A percentile compares a stretch with the other conserved stretches of the same genome.
Conservation (phyloP, 1,140 invertebrate species). For the Penaeus indicus region DNA sequence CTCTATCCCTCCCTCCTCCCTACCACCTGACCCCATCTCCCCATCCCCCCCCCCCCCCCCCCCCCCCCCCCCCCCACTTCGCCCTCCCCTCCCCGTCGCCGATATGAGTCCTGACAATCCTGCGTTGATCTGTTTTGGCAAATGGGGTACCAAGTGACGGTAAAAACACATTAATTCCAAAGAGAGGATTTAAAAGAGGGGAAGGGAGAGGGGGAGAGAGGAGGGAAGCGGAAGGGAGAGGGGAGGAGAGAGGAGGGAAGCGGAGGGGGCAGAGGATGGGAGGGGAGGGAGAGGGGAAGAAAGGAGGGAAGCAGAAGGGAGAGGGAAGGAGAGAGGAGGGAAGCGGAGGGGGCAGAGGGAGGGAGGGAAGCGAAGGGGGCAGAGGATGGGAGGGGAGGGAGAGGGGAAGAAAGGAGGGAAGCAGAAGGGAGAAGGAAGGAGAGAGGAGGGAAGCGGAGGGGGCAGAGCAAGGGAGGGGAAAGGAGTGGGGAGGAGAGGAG, state of each 20-base stretch:
- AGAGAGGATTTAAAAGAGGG: constrained; percentile 30
- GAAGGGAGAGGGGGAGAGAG: neutral
- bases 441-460: neutral
- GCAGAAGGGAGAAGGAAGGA: neutral
- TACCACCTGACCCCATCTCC: no score
- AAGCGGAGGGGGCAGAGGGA: neutral
- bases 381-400: neutral
- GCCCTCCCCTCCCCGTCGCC: neutral
- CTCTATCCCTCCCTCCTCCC: neutral
- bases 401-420: neutral
- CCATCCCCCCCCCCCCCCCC: neutral
- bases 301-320: no score
- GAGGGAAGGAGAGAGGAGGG: neutral
- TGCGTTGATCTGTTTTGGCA: constrained; percentile 55
- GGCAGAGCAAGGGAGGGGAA: neutral
- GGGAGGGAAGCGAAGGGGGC: neutral
- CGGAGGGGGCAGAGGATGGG: neutral
- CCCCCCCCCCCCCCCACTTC: no score
- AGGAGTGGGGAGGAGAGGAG: neutral
- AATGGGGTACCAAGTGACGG: constrained; percentile 56
- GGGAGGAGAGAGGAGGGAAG: neutral
- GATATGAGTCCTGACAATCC: constrained; percentile 41
- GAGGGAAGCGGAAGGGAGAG: neutral
- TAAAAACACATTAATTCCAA: constrained; percentile 55
- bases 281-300: neutral